Evolutionary conservation across 2,797 vertebrate species (phyloP).

Genomic region (Darevskia mixta): DNA sequence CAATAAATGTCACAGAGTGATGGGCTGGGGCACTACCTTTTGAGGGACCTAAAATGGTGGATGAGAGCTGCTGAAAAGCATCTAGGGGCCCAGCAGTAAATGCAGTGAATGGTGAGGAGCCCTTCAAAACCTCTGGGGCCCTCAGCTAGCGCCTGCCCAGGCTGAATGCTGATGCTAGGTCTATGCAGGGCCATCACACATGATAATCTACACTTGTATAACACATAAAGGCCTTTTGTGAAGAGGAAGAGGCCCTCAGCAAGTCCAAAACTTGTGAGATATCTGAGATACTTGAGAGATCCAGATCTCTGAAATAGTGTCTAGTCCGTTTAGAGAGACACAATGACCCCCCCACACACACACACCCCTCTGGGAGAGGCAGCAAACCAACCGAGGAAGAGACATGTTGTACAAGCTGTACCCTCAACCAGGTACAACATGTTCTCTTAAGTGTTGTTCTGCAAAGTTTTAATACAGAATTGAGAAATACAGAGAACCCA

Average conservation of each 20-base stretch:
- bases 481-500: neutral
- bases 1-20: too few species aligned
- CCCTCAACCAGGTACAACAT: neutral
- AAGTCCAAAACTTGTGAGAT: neutral
- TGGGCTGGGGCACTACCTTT: too few species aligned
- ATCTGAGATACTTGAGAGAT: neutral
- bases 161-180: too few species aligned
- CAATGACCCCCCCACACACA: neutral
- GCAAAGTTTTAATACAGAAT: constrained; percentile 32
- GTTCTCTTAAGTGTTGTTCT: constrained; percentile 31
- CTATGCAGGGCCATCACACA: neutral
- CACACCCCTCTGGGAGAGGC: neutral
- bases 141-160: too few species aligned
- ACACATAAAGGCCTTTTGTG: neutral
- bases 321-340: neutral
- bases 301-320: neutral
- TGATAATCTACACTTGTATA: neutral
- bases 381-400: neutral
- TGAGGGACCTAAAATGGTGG: too few species aligned
- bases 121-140: too few species aligned
- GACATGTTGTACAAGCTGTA: neutral
- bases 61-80: too few species aligned
- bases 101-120: too few species aligned
- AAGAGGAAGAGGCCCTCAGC: neutral
- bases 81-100: too few species aligned